These are phyloP conservation scores for Aromia moschata DNA, from an alignment of 2,888 invertebrate species.

Conservation along the genomic window DNA sequence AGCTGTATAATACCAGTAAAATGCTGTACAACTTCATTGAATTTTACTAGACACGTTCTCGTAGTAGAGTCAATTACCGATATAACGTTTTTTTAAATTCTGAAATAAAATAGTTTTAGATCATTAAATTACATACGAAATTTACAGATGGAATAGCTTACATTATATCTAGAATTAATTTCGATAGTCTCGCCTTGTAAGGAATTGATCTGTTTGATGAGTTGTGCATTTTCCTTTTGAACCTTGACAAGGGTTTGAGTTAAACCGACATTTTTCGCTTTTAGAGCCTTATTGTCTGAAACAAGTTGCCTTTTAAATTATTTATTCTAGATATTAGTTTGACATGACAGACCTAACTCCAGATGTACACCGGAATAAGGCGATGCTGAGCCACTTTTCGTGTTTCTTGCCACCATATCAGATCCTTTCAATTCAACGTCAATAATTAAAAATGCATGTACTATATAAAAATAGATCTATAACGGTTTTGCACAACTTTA, in stretches of 20 bases:
- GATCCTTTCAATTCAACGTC: neutral
- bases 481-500: too few species aligned
- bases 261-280: conserved; percentile 30
- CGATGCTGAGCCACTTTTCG: neutral
- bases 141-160: conserved; percentile 13
- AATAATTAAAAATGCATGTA: too few species aligned
- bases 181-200: conserved; percentile 29
- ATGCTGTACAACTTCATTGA: conserved; percentile 25
- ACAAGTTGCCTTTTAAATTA: neutral
- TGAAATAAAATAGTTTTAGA: conserved; percentile 13
- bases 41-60: conserved; percentile 26
- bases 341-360: conserved; percentile 15
- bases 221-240: conserved; percentile 33
- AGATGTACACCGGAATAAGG: conserved; percentile 4
- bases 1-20: conserved; percentile 31
- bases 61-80: conserved; percentile 29
- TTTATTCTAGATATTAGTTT: neutral
- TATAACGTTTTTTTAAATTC: conserved; percentile 35
- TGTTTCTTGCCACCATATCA: conserved; percentile 15
- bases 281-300: conserved; percentile 34
- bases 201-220: conserved; percentile 23
- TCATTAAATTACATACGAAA: too few species aligned
- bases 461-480: too few species aligned
- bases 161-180: conserved; percentile 34
- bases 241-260: conserved; percentile 32